Evolutionary conservation across 1,140 invertebrate genomes (phyloP), one percentile per base, ranked within the genome.

Genomic region (Euura lappo): DNA sequence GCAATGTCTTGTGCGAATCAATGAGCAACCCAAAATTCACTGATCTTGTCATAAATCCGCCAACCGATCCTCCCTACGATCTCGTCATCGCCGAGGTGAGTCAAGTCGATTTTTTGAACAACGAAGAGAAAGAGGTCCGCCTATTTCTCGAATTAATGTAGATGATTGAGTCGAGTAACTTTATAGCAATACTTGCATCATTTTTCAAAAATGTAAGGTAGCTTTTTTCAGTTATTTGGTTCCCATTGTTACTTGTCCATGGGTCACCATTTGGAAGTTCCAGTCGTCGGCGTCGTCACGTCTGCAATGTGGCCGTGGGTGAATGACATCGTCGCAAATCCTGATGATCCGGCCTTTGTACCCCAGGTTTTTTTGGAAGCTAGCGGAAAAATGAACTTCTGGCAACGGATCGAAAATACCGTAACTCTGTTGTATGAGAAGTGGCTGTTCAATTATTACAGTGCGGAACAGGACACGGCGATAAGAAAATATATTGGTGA

Each of bases 241-340:
- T 75, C 78, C 4, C 74, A 81, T 67, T 90, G 89, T 77, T 90
- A 88, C 71, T 80, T 89, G 70, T 91, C 90, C 0, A 84, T 92
- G 44, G 88, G 89, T 8, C 85, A 87, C 71, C 88, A 88, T 75
- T 89, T 91, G 46, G 86, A 89, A 65, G 86, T 91, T 13, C 91
- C 91, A 2, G 87, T 91, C 4, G 87, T 92, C n/a, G 90, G 89
- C 2, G 79, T 92, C 1, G 87, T 90, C 70, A 89, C 90, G 28
- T 90, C 89, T 51, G 89, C 90, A 47, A 87, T 90, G 44, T 85
- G 91, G 69, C 90, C 90, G 2, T 92, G 91, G 91, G 84, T 91
- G 0, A 90, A 91, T 70, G 89, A 90, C 47, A 89, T 90, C 75
- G 79, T 91, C 44, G 91, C 89, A 6, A 91, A 91, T 79, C 89